Conservation (phyloP, 2,113 vertebrate species). For the Motacilla alba region DNA sequence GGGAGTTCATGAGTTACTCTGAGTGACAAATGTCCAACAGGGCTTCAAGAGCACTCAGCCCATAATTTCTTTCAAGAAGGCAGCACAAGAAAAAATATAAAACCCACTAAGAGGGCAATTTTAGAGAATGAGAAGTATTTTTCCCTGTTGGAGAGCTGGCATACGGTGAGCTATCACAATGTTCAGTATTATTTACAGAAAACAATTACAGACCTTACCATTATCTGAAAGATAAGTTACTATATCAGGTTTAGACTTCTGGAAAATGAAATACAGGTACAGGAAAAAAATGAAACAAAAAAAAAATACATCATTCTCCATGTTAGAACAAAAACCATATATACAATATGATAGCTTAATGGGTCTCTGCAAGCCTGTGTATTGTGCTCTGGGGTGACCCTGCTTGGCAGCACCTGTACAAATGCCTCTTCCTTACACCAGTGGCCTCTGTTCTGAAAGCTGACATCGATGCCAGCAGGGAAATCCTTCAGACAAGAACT, state of each 20-base stretch:
- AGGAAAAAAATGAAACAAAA: not conserved
- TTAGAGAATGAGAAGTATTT: not conserved
- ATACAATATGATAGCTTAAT: not conserved
- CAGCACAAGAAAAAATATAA: not conserved
- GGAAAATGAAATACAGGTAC: not conserved
- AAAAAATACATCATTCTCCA: not conserved
- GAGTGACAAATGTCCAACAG: not conserved
- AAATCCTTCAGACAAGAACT: not conserved
- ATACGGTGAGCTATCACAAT: not conserved
- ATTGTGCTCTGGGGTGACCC: not conserved
- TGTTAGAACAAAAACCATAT: not conserved
- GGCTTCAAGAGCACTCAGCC: not conserved
- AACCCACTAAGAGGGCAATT: not conserved
- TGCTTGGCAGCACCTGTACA: not conserved
- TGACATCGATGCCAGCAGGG: not conserved
- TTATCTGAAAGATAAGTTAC: not conserved
- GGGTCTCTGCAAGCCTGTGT: not conserved
- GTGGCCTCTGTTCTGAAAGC: not conserved
- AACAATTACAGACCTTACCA: not conserved
- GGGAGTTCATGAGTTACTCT: not conserved
- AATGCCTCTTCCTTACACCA: not conserved
- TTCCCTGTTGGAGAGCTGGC: not conserved
- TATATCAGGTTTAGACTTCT: not conserved
- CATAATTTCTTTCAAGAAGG: not conserved
- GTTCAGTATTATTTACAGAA: constrained; percentile 9